These are phyloP conservation scores for Ptyas mucosa DNA, from an alignment of 2,113 vertebrate species.

Conservation along the genomic window DNA sequence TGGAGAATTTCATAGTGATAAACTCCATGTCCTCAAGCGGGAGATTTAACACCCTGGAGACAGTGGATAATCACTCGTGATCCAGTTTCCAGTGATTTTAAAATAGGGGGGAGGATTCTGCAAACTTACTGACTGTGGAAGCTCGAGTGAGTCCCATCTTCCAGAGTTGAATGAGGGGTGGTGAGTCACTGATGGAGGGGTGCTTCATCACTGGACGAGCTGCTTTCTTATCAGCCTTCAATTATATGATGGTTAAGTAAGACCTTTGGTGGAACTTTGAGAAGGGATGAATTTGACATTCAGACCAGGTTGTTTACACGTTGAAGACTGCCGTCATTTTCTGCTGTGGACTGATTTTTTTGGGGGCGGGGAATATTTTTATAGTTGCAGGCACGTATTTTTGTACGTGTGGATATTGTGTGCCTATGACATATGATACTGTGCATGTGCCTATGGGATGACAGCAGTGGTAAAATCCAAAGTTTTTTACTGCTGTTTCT, in stretches of 20 bases:
- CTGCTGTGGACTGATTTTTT: no score
- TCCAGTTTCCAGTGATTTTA: not conserved
- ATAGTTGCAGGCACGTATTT: not conserved
- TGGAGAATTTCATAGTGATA: not conserved
- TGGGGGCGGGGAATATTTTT: not conserved
- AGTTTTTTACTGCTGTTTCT: no score
- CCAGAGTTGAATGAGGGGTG: not conserved
- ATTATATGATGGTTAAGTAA: not conserved
- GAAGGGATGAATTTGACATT: not conserved
- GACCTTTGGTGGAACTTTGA: not conserved
- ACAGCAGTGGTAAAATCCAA: no score
- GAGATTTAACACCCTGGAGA: not conserved
- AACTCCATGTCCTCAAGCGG: not conserved
- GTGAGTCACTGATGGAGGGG: no score
- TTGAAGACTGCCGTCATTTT: not conserved
- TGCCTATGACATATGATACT: fast-evolving
- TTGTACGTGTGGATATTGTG: not conserved
- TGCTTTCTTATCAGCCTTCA: not conserved
- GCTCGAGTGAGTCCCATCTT: not conserved
- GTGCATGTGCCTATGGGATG: not conserved
- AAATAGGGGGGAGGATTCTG: not conserved
- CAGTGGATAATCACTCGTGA: not conserved
- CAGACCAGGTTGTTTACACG: not conserved
- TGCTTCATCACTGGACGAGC: no score
- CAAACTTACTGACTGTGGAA: not conserved